These are phyloP conservation scores for Atherix ibis DNA, from an alignment of 2,888 invertebrate species.

Conservation along the genomic window DNA sequence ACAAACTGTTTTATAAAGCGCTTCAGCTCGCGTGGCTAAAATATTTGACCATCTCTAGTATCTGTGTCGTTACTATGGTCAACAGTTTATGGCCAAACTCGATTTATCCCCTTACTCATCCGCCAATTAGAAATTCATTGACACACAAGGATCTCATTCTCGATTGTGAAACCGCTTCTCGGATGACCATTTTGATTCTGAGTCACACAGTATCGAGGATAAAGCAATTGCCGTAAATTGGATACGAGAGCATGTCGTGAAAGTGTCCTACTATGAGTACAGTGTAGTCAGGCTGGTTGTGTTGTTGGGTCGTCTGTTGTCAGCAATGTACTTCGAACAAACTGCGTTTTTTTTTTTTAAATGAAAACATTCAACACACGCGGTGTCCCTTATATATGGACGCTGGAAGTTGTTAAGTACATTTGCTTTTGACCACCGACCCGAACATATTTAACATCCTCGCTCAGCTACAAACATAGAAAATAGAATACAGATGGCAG, in stretches of 20 bases:
- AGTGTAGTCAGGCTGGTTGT: too few relatives aligned
- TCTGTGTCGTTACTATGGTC: too few relatives aligned
- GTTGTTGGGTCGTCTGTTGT: neutral
- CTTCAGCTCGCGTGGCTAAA: too few relatives aligned
- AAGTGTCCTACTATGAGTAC: slow-evolving; percentile 3
- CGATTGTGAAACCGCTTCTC: too few relatives aligned
- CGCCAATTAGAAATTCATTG: too few relatives aligned
- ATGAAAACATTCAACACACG: slow-evolving; percentile 18
- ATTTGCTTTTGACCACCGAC: slow-evolving; percentile 9
- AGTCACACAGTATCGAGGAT: too few relatives aligned
- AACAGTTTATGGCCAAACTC: too few relatives aligned
- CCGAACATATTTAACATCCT: slow-evolving; percentile 7
- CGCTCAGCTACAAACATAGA: slow-evolving; percentile 3
- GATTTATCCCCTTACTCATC: too few relatives aligned
- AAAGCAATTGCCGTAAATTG: slow-evolving; percentile 9
- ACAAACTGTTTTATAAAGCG: too few relatives aligned
- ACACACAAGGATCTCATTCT: too few relatives aligned
- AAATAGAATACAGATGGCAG: slow-evolving; percentile 6
- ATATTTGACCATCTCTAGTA: too few relatives aligned
- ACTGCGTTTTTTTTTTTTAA: slow-evolving; percentile 10
- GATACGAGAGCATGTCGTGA: slow-evolving; percentile 6
- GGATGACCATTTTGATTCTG: too few relatives aligned
- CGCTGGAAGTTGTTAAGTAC: slow-evolving; percentile 9
- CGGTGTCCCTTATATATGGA: slow-evolving; percentile 13
- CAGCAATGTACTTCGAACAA: slow-evolving; percentile 5